Evolutionary conservation across 2,113 vertebrate genomes (phyloP), one percentile per base, ranked within the genome.

Genomic region (Australoheros scitulus): DNA sequence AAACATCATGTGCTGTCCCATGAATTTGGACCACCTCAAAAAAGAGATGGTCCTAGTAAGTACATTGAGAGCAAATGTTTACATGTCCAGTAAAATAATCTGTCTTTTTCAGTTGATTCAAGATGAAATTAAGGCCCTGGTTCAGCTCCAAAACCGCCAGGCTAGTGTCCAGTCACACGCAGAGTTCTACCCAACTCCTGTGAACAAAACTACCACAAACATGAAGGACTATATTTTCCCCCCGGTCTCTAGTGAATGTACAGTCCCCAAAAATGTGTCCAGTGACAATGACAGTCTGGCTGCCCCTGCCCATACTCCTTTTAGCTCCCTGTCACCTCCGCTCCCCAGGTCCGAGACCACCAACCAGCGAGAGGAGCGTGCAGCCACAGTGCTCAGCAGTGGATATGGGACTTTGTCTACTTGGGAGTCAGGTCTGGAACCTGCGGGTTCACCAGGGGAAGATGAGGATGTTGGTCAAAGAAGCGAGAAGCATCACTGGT

Each of bases 61-160:
- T 72, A 72, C 32, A 55, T n/a, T 72, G 18, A 55, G n/a, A 72
- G 26, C 47, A 15, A 36, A 29, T 52, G 18, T 57, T 59, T 38
- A 11, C 58, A 43, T 29, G 43, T 57, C 9, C 18, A 8, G 11
- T 52, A 14, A 70, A 79, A 76, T 3, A n/a, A 75, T 24, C 36
- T 6, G 85, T 72, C 68, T 72, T 58, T 58, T 86, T 1, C 89
- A 99, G 98, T 94, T 96, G 89, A 97, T 99, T 93, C 98, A 98
- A 91, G 96, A 98, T 95, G 98, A 99, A 93, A 97, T 99, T 56
- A 97, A 96, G 89, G 96, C 96, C 55, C 93, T 99, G 88, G 95
- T 97, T 88, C 96, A 96, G 89, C 83, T 96, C 13, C 97, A 97
- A 94, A 95, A 94, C 87, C 94, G 94, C 18, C 94, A 91, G 77